These are phyloP conservation scores for Xenopus laevis DNA, from an alignment of 2,113 vertebrate species.

Conservation along the genomic window DNA sequence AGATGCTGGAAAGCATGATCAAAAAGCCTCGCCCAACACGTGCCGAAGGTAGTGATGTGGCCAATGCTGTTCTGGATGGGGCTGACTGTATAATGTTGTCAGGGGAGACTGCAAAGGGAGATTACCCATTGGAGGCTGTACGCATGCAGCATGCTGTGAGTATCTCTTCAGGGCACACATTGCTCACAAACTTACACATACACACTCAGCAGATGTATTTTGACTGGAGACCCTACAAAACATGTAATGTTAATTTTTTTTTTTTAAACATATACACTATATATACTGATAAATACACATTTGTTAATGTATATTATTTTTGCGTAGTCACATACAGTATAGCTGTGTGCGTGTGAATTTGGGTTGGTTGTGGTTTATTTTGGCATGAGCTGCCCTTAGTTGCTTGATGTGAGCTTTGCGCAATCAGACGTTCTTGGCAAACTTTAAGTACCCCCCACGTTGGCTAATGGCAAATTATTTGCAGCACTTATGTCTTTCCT, in stretches of 20 bases:
- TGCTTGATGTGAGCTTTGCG: slow-evolving; percentile 22
- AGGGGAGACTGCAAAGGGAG: slow-evolving; percentile 94
- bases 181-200: too few species aligned
- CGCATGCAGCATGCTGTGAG: slow-evolving; percentile 89
- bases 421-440: background rate
- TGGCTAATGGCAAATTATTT: slow-evolving; percentile 1
- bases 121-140: slow-evolving; percentile 92
- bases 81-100: slow-evolving; percentile 98
- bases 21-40: slow-evolving; percentile 95
- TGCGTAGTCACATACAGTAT: too few species aligned
- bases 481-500: background rate
- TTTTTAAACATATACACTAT: too few species aligned
- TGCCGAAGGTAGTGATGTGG: slow-evolving; percentile 91
- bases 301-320: too few species aligned
- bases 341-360: background rate
- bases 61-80: slow-evolving; percentile 91
- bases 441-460: background rate
- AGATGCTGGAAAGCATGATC: slow-evolving; percentile 99
- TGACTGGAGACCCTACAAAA: too few species aligned
- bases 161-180: background rate
- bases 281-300: too few species aligned
- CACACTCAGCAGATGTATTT: too few species aligned
- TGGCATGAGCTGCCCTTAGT: slow-evolving; percentile 19
- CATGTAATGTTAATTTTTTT: too few species aligned
- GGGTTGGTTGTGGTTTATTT: slow-evolving; percentile 13